Base-by-base conservation (phyloP, 2,888 invertebrate species). In the Drosophila testacea region DNA sequence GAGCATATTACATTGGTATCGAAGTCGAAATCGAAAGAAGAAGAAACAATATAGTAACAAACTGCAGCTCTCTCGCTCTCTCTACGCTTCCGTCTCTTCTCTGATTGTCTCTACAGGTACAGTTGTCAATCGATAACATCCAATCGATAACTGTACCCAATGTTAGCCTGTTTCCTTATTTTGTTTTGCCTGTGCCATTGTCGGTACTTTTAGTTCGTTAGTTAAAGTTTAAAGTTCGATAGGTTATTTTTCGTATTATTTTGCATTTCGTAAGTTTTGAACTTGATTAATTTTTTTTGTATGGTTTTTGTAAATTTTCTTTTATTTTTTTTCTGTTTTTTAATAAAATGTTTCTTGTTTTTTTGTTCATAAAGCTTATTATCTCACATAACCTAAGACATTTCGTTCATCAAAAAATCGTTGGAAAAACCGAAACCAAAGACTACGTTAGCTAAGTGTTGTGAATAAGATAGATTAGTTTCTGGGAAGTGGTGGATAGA, bases 311-410 rank as follows among this genome's bases (percentile, higher is more conserved):
- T 13, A 48, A 64, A 48, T 32, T 70, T 61, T 59, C 4, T 73
- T 79, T 72, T 72, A 48, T 73, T 59, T 50, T 69, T 76, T 75
- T 32, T 60, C 51, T 47, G 46, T 52, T 55, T 74, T 69, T 22
- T 68, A 2, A 22, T 22, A 22, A 22, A 22, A 22, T 22, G 69
- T 42, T 54, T 61, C n/a, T 71, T 38, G 28, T 36, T 32, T 44
- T 34, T 77, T 72, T 68, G 47, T 80, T 67, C 44, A 67, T 69
- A 69, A 81, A 89, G 68, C 90, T 89, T 90, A 86, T 76, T 79
- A 67, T 80, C 77, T 89, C 85, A 89, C 74, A 87, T 86, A 90
- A 90, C 90, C 85, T 86, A 86, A 70, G 84, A 84, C 85, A 86
- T 56, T 46, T 85, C 85, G 85, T 85, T 90, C 76, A 90, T 85